Evolutionary conservation across 2,888 invertebrate species (phyloP).

Genomic region (Drosophila lacicola): DNA sequence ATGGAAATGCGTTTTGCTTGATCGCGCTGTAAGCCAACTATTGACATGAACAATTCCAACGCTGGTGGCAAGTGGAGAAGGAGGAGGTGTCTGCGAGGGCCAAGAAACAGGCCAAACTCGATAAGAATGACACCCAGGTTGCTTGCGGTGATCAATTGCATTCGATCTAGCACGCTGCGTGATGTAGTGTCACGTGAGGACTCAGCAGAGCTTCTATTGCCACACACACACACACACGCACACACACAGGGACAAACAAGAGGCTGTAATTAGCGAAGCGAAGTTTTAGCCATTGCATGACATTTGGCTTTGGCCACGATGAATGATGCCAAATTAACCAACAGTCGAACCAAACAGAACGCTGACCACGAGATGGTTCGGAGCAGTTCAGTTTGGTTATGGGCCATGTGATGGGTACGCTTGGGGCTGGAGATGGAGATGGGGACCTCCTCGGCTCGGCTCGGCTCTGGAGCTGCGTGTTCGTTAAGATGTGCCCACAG

Average conservation of each 20-base stretch:
- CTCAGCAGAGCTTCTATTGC: slow-evolving; percentile 34
- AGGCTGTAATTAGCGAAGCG: slow-evolving; percentile 70
- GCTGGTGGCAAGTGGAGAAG: not conserved
- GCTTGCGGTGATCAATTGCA: slow-evolving; percentile 57
- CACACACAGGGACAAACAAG: slow-evolving; percentile 43
- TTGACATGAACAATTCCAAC: slow-evolving; percentile 1
- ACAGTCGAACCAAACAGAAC: slow-evolving; percentile 32
- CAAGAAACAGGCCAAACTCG: slow-evolving; percentile 16
- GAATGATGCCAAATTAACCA: slow-evolving; percentile 72
- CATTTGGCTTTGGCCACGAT: slow-evolving; percentile 70
- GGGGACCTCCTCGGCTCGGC: slow-evolving; percentile 31
- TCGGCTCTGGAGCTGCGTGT: slow-evolving; percentile 66
- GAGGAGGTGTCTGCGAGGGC: not conserved
- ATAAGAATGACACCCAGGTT: slow-evolving; percentile 32
- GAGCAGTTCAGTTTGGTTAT: slow-evolving; percentile 6
- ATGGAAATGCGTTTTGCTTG: slow-evolving; percentile 7
- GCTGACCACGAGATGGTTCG: slow-evolving; percentile 16
- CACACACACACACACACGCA: slow-evolving; percentile 2
- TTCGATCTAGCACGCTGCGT: slow-evolving; percentile 56
- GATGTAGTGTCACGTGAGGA: slow-evolving; percentile 64
- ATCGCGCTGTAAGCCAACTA: not conserved
- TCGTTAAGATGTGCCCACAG: slow-evolving; percentile 65
- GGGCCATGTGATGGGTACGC: slow-evolving; percentile 18
- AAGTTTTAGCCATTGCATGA: slow-evolving; percentile 64
- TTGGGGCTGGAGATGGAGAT: slow-evolving; percentile 4